Conservation (phyloP, 2,113 vertebrate genomes). For the Merops nubicus region DNA sequence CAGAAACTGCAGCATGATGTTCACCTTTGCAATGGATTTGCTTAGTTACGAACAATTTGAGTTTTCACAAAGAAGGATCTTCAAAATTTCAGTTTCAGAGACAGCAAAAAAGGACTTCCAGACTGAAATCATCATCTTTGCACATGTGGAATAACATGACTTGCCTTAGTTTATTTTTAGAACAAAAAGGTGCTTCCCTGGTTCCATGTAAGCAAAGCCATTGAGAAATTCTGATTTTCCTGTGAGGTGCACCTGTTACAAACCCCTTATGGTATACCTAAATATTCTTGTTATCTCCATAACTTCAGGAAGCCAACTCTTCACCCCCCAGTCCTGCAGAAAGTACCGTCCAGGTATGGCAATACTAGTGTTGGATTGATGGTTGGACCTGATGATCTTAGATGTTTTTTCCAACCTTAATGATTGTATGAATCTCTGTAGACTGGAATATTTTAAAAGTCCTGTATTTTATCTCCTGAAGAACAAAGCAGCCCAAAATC, state of each 20-base stretch:
- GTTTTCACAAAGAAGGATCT: neutral
- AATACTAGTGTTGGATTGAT: no score
- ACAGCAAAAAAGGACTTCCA: neutral
- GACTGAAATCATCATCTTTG: neutral
- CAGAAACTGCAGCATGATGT: neutral
- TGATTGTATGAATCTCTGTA: no score
- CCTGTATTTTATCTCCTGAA: neutral
- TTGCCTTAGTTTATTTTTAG: neutral
- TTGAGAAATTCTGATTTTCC: neutral
- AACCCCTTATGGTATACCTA: neutral
- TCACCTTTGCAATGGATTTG: neutral
- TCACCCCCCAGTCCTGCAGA: neutral
- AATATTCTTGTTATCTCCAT: neutral
- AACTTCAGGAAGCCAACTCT: neutral
- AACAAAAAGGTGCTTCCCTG: neutral
- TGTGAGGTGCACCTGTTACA: neutral
- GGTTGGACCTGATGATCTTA: no score
- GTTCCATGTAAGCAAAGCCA: neutral
- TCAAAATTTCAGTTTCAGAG: neutral
- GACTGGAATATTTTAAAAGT: neutral
- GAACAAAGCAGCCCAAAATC: neutral
- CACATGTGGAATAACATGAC: neutral
- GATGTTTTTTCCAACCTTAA: no score
- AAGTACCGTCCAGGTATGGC: neutral
- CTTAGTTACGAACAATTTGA: neutral